phyloP scores from a whole-genome alignment of 1,140 invertebrate species.

The Pantala flavescens region DNA sequence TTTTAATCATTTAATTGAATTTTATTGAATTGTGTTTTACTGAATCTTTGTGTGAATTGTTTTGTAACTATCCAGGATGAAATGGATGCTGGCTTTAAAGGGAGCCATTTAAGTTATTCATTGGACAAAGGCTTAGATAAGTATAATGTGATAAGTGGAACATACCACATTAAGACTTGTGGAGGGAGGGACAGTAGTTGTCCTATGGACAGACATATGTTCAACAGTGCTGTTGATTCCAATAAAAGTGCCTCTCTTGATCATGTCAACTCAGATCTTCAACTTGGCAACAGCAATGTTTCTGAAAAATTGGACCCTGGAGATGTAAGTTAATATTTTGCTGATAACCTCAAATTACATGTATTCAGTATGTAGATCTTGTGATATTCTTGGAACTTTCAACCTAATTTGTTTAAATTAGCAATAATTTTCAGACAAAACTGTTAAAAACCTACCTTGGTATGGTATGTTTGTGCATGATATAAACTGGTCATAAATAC shows the following conservation, averaged over 20 bases:
- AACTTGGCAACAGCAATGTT: conserved; percentile 22
- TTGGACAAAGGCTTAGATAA: conserved; percentile 41
- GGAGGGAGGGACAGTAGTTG: conserved; percentile 29
- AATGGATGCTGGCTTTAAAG: conserved; percentile 26
- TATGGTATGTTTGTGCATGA: too few species aligned
- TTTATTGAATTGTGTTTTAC: too few species aligned
- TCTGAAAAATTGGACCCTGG: not conserved
- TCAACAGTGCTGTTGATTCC: conserved; percentile 21
- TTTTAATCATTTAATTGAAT: too few species aligned
- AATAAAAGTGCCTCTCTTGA: not conserved
- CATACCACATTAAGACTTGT: conserved; percentile 27
- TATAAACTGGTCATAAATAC: too few species aligned
- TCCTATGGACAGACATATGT: not conserved
- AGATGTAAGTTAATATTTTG: conserved; percentile 11
- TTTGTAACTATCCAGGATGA: too few species aligned
- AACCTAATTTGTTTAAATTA: too few species aligned
- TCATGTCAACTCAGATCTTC: conserved; percentile 16
- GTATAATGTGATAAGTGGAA: conserved; percentile 30
- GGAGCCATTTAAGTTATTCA: conserved; percentile 33
- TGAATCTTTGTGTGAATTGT: too few species aligned
- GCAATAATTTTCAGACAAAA: too few species aligned
- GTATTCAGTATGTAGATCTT: too few species aligned
- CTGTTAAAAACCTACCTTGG: too few species aligned
- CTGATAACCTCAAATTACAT: too few species aligned
- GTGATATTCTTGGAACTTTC: too few species aligned